Evolutionary conservation across 2,113 vertebrate genomes (phyloP).

Genomic region (Vulpes ferrilata): DNA sequence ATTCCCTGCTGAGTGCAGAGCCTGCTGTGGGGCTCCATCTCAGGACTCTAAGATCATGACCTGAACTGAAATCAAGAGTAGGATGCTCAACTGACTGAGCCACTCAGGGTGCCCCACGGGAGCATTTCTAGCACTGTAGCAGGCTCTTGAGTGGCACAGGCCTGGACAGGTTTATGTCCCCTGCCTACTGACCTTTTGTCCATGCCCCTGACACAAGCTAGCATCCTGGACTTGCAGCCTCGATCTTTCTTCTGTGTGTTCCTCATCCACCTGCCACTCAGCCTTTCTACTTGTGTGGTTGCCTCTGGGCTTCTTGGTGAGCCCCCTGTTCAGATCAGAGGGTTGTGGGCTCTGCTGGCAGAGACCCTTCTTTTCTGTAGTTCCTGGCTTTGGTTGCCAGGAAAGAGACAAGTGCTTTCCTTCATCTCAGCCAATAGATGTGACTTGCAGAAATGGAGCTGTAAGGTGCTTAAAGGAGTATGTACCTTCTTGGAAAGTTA

Average conservation of each 20-base stretch:
- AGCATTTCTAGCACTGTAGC: not conserved
- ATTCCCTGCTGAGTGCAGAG: not conserved
- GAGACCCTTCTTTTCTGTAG: not conserved
- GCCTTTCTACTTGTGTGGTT: not conserved
- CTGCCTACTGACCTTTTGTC: not conserved
- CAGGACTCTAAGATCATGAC: not conserved
- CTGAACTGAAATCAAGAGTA: not conserved
- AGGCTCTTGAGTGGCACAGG: not conserved
- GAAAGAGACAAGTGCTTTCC: not conserved
- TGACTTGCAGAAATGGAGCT: slow-evolving; percentile 21
- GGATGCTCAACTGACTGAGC: not conserved
- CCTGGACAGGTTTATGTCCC: not conserved
- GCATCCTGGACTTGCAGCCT: not conserved
- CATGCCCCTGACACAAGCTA: not conserved
- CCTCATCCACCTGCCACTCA: not conserved
- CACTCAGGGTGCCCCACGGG: fast-evolving
- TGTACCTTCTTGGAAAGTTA: not conserved
- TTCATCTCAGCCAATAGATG: not conserved
- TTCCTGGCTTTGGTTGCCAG: not conserved
- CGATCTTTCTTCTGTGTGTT: not conserved
- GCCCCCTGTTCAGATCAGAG: not conserved
- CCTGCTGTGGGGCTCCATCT: not conserved
- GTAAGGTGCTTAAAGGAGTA: not conserved
- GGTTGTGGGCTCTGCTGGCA: not conserved
- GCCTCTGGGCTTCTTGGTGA: slow-evolving; percentile 4